A percentile compares a stretch with the other conserved stretches of the same genome.
These are phyloP conservation scores for Synanthedon tipuliformis DNA, from an alignment of 2,888 invertebrate species.

Conservation along the genomic window DNA sequence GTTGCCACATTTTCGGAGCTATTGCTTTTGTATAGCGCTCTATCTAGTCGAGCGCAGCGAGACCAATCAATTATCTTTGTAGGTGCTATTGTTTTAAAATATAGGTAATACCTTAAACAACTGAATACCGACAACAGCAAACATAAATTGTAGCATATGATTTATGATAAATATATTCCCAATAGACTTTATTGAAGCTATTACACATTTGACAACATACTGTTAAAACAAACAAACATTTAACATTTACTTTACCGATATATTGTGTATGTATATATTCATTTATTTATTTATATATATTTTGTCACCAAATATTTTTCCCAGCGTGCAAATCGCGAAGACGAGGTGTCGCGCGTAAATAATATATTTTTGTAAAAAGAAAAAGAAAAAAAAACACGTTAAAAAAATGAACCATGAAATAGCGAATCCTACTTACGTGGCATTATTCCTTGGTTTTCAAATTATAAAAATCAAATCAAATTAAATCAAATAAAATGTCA, in stretches of 20 bases:
- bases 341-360: conserved; percentile 26
- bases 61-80: too few relatives aligned
- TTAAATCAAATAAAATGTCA: conserved; percentile 22
- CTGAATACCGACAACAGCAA: conserved; percentile 99
- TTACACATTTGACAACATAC: conserved; percentile 99
- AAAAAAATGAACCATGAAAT: conserved; percentile 22
- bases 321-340: conserved; percentile 36
- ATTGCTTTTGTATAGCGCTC: too few relatives aligned
- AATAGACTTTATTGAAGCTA: conserved; percentile 96
- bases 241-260: conserved; percentile 16
- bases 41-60: too few relatives aligned
- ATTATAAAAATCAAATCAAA: conserved; percentile 25
- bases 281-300: conserved; percentile 5
- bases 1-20: too few relatives aligned
- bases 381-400: conserved; percentile 25
- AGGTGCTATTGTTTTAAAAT: background rate
- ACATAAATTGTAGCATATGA: conserved; percentile 99
- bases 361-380: conserved; percentile 32
- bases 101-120: conserved; percentile 92
- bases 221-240: conserved; percentile 43
- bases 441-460: conserved; percentile 43
- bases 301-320: conserved; percentile 28
- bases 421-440: conserved; percentile 40
- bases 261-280: background rate
- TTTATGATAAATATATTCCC: conserved; percentile 99